These are phyloP conservation scores for Cynopterus brachyotis DNA, from an alignment of 2,113 vertebrate genomes.

Conservation along the genomic window DNA sequence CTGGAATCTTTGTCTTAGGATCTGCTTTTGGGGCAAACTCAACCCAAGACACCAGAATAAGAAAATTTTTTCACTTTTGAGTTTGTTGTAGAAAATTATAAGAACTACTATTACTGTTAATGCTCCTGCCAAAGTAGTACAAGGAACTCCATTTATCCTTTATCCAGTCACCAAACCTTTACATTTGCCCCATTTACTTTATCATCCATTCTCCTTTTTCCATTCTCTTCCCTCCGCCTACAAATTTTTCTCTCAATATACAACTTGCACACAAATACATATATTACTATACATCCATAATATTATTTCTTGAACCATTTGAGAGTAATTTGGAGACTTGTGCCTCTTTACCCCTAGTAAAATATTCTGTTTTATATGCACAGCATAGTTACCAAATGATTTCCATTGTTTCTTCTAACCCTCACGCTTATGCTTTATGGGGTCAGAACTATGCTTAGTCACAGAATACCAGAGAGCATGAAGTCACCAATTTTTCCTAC, in stretches of 20 bases:
- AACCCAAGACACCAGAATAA: neutral
- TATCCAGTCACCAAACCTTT: neutral
- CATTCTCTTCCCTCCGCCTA: neutral
- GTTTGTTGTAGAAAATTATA: neutral
- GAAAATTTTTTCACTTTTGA: neutral
- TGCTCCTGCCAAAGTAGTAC: neutral
- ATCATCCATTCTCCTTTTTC: neutral
- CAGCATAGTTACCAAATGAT: neutral
- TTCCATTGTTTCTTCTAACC: neutral
- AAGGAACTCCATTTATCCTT: neutral
- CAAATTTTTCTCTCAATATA: neutral
- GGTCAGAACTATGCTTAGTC: slow-evolving; percentile 52
- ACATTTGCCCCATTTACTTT: neutral
- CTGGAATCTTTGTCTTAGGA: neutral
- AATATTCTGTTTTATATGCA: neutral
- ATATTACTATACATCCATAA: neutral
- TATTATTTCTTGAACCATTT: neutral
- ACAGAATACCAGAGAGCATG: slow-evolving; percentile 51
- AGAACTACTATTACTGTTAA: neutral
- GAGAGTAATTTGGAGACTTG: neutral
- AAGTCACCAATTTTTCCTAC: slow-evolving; percentile 49
- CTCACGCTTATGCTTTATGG: neutral
- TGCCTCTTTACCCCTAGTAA: neutral
- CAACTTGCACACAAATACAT: neutral
- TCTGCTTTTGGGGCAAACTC: neutral